Evolutionary conservation across 2,888 invertebrate genomes (phyloP).

Genomic region (Drosophila testacea): DNA sequence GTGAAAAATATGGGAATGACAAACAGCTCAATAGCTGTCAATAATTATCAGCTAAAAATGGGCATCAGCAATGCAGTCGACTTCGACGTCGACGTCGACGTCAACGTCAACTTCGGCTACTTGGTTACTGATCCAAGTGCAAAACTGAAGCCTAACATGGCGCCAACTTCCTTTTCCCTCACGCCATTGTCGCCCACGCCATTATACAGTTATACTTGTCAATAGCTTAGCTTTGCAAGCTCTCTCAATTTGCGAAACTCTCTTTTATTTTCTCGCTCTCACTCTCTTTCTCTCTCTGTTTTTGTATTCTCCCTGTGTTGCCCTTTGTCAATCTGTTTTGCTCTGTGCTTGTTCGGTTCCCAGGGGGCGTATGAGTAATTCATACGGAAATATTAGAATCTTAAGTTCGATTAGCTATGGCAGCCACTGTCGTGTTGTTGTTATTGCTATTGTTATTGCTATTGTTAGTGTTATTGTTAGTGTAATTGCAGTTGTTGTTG

Average conservation of each 20-base stretch:
- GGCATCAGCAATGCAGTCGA: conserved; percentile 28
- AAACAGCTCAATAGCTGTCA: conserved; percentile 49
- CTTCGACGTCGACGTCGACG: conserved; percentile 9
- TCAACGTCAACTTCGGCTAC: background rate
- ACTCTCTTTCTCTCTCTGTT: background rate
- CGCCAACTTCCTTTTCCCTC: conserved; percentile 29
- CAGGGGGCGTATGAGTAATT: conserved; percentile 45
- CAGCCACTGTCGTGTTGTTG: conserved; percentile 29
- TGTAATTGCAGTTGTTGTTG: conserved; percentile 21
- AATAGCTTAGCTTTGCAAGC: background rate
- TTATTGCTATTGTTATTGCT: conserved; percentile 16
- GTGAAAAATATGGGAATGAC: conserved; percentile 27
- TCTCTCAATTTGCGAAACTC: background rate
- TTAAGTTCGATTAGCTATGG: conserved; percentile 58
- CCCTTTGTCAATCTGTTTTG: background rate
- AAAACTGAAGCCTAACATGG: conserved; percentile 31
- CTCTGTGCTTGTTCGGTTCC: conserved; percentile 18
- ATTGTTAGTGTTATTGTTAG: background rate
- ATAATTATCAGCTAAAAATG: conserved; percentile 64
- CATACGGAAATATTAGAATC: conserved; percentile 56
- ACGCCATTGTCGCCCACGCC: background rate
- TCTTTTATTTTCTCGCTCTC: background rate
- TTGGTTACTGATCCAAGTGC: conserved; percentile 14
- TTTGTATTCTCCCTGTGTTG: background rate
- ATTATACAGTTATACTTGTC: conserved; percentile 1